Conservation (phyloP, 1,140 invertebrate genomes). For the Mercenaria mercenaria region DNA sequence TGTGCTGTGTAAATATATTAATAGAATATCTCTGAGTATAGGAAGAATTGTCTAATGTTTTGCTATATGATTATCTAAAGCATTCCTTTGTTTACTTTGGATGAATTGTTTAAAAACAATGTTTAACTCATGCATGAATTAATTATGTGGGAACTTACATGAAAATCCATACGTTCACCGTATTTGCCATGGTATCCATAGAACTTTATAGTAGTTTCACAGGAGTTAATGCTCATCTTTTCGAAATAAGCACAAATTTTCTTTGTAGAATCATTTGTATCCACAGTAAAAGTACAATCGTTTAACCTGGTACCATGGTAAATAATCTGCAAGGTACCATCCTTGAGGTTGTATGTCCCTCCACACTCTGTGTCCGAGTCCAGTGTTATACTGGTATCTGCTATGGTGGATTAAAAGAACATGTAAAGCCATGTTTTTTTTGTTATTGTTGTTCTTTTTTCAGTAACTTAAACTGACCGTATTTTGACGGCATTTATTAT, state of each 20-base stretch:
- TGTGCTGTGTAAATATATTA: too few relatives aligned
- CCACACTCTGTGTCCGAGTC: neutral
- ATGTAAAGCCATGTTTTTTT: too few relatives aligned
- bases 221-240: neutral
- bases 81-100: too few relatives aligned
- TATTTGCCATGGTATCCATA: neutral
- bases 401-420: neutral
- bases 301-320: neutral
- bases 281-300: neutral
- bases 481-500: too few relatives aligned
- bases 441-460: too few relatives aligned
- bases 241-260: neutral
- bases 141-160: neutral
- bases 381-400: neutral
- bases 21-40: too few relatives aligned
- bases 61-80: too few relatives aligned
- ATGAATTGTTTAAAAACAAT: too few relatives aligned
- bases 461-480: too few relatives aligned
- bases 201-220: neutral
- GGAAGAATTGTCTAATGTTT: too few relatives aligned
- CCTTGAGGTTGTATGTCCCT: neutral
- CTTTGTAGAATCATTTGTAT: neutral
- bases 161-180: neutral
- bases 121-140: too few relatives aligned
- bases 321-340: neutral